phyloP scores from a whole-genome alignment of 2,888 invertebrate species.

The Pristionchus exspectatus region DNA sequence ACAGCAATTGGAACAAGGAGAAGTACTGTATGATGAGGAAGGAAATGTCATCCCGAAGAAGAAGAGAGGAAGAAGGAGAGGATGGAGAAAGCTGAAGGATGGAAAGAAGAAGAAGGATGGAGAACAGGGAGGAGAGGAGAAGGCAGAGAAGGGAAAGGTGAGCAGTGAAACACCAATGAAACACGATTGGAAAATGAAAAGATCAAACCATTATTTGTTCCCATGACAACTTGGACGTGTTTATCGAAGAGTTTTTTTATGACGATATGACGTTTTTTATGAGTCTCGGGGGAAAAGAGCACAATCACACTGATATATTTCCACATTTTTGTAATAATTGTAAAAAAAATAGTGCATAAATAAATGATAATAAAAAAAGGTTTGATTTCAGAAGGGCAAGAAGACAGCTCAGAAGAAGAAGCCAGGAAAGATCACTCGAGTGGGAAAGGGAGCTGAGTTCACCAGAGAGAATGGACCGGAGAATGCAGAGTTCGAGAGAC shows the following conservation, averaged over 20 bases:
- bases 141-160: background rate
- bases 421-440: background rate
- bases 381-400: background rate
- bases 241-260: background rate
- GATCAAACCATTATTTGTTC: background rate
- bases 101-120: slow-evolving; percentile 1
- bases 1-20: background rate
- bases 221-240: background rate
- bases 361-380: background rate
- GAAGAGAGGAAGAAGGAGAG: slow-evolving; percentile 62
- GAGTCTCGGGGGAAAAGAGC: background rate
- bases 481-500: background rate
- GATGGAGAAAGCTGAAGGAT: slow-evolving; percentile 47
- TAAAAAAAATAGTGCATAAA: background rate
- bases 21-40: background rate
- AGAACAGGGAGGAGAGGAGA: slow-evolving; percentile 26
- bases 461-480: background rate
- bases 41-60: slow-evolving; percentile 59
- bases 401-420: background rate
- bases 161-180: background rate
- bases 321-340: too few relatives aligned
- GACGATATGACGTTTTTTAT: background rate
- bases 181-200: background rate
- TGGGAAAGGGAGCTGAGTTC: background rate
- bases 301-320: too few relatives aligned